Evolutionary conservation across 2,113 vertebrate genomes (phyloP).

Genomic region (Xyrauchen texanus): DNA sequence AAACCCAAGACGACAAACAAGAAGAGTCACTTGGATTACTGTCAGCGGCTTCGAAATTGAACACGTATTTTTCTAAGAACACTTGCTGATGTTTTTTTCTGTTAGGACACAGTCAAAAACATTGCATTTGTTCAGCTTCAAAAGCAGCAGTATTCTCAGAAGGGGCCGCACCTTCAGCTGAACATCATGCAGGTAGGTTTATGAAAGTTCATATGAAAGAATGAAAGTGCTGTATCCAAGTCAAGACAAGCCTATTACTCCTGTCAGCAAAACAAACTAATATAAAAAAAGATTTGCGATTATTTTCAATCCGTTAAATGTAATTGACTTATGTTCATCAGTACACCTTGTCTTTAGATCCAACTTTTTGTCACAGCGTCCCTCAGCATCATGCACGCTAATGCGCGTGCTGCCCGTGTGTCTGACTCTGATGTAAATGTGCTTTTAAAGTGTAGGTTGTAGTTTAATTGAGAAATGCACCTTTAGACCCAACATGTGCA

Average conservation of each 20-base stretch:
- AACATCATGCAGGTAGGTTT: slow-evolving; percentile 43
- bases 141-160: slow-evolving; percentile 20
- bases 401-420: too few relatives aligned
- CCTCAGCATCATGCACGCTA: too few relatives aligned
- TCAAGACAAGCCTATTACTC: neutral
- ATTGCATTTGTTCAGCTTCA: slow-evolving; percentile 9
- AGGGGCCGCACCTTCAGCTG: slow-evolving; percentile 38
- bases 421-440: too few relatives aligned
- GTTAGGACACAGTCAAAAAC: slow-evolving; percentile 42
- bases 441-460: too few relatives aligned
- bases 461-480: too few relatives aligned
- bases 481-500: neutral
- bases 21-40: slow-evolving; percentile 50
- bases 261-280: neutral
- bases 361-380: slow-evolving; percentile 19
- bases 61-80: neutral
- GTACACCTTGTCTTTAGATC: neutral
- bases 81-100: slow-evolving; percentile 11
- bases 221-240: neutral
- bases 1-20: slow-evolving; percentile 22
- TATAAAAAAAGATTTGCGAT: neutral
- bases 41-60: neutral
- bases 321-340: neutral
- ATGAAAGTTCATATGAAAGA: neutral
- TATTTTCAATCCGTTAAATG: neutral